Base-by-base conservation (phyloP, 2,797 vertebrate genomes). In the Sandelia bainsii region DNA sequence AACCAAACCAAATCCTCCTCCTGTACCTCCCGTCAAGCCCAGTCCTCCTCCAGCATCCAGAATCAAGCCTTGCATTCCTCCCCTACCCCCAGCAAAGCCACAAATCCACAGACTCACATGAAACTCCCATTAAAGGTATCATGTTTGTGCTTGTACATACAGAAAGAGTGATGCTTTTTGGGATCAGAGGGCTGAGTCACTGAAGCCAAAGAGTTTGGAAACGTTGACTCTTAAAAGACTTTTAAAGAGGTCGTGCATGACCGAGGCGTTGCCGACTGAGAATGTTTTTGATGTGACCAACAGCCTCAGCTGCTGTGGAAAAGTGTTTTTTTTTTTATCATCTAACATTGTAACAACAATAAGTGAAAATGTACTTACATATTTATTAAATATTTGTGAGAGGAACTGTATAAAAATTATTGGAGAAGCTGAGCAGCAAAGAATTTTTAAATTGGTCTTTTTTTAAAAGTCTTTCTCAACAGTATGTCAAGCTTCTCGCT, bases 11-110 rank as follows among this genome's bases (percentile, higher is more conserved):
- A 53, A 37, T 1, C 68, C 79, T 56, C 84, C 87, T 66, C 81
- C 87, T 3, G 74, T 80, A 6, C 84, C 85, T 70, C 81, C 80
- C 0, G 74, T 81, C 42, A 90, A 89, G 42, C 87, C 89, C 48
- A 73, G 82, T 51, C 77, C 86, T 78, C 74, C 79, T 25, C 58
- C 51, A 3, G 77, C 54, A 19, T 50, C 72, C 54, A 68, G 75
- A 39, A 12, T 53, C 37, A 83, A 87, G 42, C 69, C 83, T 0
- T 8, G 53, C 1, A 0, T 62, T 40, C 82, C 85, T 40, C 81
- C 62, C 2, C 64, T 16, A 13, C 81, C 74, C 1, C 77, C 77
- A 4, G 64, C 16, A 1, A 91, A 90, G 77, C 87, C 85, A 7
- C 64, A 13, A 10, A 1, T 60, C 29, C 73, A 62, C 64, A 75